Conservation (phyloP, 1,140 invertebrate species). For the Globodera ellingtonae region DNA sequence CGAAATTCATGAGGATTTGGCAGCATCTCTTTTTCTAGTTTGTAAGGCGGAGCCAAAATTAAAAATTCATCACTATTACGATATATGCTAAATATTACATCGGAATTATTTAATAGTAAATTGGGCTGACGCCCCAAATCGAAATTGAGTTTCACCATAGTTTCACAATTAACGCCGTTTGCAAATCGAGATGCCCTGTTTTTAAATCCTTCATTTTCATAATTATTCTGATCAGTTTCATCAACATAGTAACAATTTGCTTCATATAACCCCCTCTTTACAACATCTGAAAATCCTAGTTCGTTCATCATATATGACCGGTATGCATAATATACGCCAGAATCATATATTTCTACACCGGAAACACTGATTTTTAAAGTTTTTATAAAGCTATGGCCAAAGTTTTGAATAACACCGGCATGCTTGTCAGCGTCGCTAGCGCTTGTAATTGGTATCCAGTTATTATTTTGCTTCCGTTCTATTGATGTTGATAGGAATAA, state of each 20-base stretch:
- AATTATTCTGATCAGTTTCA: background rate
- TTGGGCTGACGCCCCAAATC: conserved; percentile 34
- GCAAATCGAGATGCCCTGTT: background rate
- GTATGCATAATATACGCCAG: too few species aligned
- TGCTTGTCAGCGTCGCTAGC: too few species aligned
- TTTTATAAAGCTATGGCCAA: too few species aligned
- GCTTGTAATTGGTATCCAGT: too few species aligned
- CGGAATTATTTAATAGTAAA: conserved; percentile 30
- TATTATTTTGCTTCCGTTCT: background rate
- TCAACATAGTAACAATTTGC: conserved; percentile 5
- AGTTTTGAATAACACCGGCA: too few species aligned
- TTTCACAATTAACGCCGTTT: background rate
- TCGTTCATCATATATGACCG: background rate
- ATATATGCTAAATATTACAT: conserved; percentile 33
- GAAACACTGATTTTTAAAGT: too few species aligned
- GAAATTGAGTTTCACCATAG: conserved; percentile 25
- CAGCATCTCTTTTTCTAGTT: background rate
- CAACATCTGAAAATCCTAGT: background rate
- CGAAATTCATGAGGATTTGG: background rate
- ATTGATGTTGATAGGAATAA: background rate
- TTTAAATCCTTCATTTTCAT: background rate
- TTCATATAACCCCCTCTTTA: conserved; percentile 8
- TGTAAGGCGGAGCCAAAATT: conserved; percentile 10
- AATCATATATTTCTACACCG: too few species aligned
- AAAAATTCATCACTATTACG: conserved; percentile 35